A percentile compares a stretch with the other conserved stretches of the same genome.
Evolutionary conservation across 2,888 invertebrate species (phyloP).

Genomic region (Eilema griseolum): DNA sequence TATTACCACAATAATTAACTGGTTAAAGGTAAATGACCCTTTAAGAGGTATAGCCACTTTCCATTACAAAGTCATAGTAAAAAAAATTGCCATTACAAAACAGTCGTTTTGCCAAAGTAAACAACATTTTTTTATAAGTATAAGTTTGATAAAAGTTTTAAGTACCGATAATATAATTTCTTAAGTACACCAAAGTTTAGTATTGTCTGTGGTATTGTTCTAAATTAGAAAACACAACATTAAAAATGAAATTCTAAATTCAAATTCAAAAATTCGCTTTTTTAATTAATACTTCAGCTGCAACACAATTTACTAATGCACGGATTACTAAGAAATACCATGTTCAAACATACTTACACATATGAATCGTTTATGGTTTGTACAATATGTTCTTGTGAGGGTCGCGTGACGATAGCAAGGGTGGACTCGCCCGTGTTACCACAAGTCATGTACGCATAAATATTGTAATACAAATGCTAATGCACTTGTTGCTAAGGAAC

Average conservation of each 20-base stretch:
- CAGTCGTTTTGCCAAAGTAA: neutral
- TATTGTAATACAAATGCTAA: slow-evolving; percentile 36
- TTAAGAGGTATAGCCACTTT: neutral
- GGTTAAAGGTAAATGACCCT: slow-evolving; percentile 29
- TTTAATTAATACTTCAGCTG: too few species aligned
- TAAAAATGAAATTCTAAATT: neutral
- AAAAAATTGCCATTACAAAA: neutral
- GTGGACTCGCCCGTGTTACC: slow-evolving; percentile 26
- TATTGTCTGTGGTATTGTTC: neutral
- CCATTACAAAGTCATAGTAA: neutral
- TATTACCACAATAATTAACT: slow-evolving; percentile 32
- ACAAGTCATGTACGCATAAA: slow-evolving; percentile 24
- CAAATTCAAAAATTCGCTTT: neutral
- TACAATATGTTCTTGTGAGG: slow-evolving; percentile 26
- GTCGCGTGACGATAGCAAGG: slow-evolving; percentile 46
- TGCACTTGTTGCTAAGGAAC: slow-evolving; percentile 26
- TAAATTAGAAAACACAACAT: neutral
- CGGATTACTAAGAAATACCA: neutral
- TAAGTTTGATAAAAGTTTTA: neutral
- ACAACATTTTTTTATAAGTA: too few species aligned
- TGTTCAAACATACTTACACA: slow-evolving; percentile 4
- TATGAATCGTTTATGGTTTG: slow-evolving; percentile 22
- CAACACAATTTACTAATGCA: neutral
- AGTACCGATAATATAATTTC: neutral
- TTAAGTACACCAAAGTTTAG: neutral